Evolutionary conservation across 2,113 vertebrate genomes (phyloP).

Genomic region (Mastomys coucha): DNA sequence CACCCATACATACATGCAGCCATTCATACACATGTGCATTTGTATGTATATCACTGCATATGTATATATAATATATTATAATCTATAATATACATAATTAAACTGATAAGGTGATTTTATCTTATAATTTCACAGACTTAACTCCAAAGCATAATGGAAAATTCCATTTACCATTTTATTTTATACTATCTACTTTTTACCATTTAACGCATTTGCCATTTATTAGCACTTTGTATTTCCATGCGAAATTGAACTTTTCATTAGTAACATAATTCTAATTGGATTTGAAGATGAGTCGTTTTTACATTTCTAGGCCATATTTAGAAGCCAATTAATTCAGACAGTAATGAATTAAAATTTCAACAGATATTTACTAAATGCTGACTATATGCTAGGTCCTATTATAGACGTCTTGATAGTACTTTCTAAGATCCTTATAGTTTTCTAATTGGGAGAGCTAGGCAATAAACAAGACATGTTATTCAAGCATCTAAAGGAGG

Average conservation of each 20-base stretch:
- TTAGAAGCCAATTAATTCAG: conserved; percentile 35
- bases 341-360: not conserved
- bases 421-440: not conserved
- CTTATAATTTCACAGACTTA: not conserved
- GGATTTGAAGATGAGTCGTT: not conserved
- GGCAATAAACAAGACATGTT: not conserved
- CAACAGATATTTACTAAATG: not conserved
- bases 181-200: not conserved
- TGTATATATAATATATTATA: too few relatives aligned
- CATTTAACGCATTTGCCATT: not conserved
- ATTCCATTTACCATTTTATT: conserved; percentile 1
- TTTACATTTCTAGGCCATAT: not conserved
- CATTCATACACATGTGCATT: too few relatives aligned
- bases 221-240: not conserved
- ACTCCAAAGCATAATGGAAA: not conserved
- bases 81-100: not conserved
- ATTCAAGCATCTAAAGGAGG: not conserved
- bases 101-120: not conserved
- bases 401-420: not conserved
- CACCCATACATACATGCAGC: not conserved
- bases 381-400: not conserved
- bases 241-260: not conserved
- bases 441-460: not conserved
- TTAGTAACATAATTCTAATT: conserved; percentile 39
- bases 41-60: not conserved